Evolutionary conservation across 2,888 invertebrate genomes (phyloP), one percentile per base, ranked within the genome.

Genomic region (Drosophila meridionalis): DNA sequence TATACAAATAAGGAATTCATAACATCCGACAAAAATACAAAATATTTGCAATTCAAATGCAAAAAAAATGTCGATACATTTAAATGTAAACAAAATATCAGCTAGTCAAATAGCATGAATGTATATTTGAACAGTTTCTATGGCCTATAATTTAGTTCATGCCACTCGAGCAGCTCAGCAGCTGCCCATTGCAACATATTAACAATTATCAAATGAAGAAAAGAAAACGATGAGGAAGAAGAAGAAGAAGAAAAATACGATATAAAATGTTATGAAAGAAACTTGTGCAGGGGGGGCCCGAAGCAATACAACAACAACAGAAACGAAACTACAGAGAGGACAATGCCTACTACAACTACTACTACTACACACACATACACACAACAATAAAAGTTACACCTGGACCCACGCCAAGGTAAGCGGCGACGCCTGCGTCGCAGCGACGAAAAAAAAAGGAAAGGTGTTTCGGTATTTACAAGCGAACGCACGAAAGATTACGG

Each of bases 381-480:
- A 58, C 71, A 70, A 73, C 42, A 78, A 73, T 64, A 72, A 72
- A 87, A 84, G 87, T 85, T 89, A 89, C 85, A 85, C 85, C 85
- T 85, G 85, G 85, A 89, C 70, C 87, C 87, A 84, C 80, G 87
- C 77, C 52, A 73, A 79, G 85, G 80, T 64, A 69, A 48, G 48
- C 42, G 66, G 69, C 68, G 66, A 65, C 76, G 73, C 56, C 76
- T 59, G 69, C 62, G 34, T 28, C 28, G 58, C 14, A 4, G 8
- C 2, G 6, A 28, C 20, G 20, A 32, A 12, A 32, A 42, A 50
- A 73, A 73, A 81, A 77, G 50, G 30, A 88, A 84, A 84, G 88
- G 88, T 84, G 88, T 88, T 84, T 85, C 84, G 75, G 65, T 73
- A 79, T 82, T 80, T 80, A 85, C 72, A 81, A 66, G 58, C 76